Evolutionary conservation across 2,113 vertebrate species (phyloP), one percentile per base, ranked within the genome.

Genomic region (Anser cygnoides): DNA sequence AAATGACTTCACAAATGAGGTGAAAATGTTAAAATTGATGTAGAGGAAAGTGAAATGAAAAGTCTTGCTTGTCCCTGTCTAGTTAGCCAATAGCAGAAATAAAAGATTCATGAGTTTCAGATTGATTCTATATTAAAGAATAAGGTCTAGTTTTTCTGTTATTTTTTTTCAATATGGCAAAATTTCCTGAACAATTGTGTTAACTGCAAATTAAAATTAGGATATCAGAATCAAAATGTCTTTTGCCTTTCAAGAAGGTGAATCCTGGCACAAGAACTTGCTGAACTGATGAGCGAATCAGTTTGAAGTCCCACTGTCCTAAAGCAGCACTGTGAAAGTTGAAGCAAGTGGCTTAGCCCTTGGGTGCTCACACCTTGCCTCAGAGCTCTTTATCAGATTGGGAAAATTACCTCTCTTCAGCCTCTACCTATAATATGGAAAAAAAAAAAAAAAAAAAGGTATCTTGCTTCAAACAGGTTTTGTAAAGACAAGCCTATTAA

Each of bases 351-450:
- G 3, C 3, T 54, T 58, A 62, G 19, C 3, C 20, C 11, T 21
- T 9, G 6, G 5, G 6, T 39, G 5, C 11, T 55, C 62, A 29
- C 49, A 26, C 22, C 75, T 44, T 75, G n/a, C 16, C 16, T 15
- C 26, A 35, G 4, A 6, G 2, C 3, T 1, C 20, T 67, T 35
- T n/a, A 22, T 28, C 43, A 33, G 10, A 16, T 8, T 2, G 1
- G 17, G 35, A 11, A 77, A 50, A 7, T 3, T 65, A 5, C 13
- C 13, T 50, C 2, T 0, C 26, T 81, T 73, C 52, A 43, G 4
- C 26, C 17, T 52, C 29, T 37, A 3, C 1, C 0, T 79, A 15
- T 75, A 37, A 86, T 75, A 79, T 25, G 2, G 15, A 73, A 15
- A 5, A 71, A 41, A 89, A 41, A 89, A 41, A 89, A 41, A 89